Evolutionary conservation across 2,888 invertebrate genomes (phyloP).

Genomic region (Eilema sororculum): DNA sequence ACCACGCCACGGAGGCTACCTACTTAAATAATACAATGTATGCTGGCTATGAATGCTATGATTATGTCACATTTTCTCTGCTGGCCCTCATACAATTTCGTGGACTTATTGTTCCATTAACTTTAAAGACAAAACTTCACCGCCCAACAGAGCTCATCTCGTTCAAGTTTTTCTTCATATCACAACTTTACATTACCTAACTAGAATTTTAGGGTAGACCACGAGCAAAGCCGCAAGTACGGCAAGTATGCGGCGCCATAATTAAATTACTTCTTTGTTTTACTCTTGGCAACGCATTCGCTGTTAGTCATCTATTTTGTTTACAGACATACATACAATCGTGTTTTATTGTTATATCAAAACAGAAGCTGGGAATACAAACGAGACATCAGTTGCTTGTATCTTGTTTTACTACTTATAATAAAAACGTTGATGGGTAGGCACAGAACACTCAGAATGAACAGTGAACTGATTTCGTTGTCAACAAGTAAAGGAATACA

Average conservation of each 20-base stretch:
- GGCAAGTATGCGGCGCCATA: conserved; percentile 27
- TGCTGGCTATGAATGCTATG: no score
- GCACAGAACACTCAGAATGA: no score
- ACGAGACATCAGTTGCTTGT: conserved; percentile 34
- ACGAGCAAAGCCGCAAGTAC: conserved; percentile 29
- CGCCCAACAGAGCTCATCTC: background rate
- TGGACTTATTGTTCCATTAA: background rate
- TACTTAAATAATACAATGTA: background rate
- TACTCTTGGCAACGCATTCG: conserved; percentile 39
- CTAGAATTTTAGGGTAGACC: background rate
- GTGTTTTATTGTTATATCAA: conserved; percentile 53
- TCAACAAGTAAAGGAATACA: background rate
- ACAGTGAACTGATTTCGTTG: background rate
- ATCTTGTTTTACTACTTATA: conserved; percentile 28
- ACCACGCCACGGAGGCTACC: no score
- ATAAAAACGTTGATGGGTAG: conserved; percentile 26
- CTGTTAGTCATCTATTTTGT: conserved; percentile 46
- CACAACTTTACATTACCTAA: background rate
- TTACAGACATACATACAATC: conserved; percentile 50
- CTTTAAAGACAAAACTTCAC: background rate
- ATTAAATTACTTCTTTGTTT: conserved; percentile 47
- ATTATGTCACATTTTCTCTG: background rate
- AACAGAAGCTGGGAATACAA: conserved; percentile 47
- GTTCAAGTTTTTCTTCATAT: conserved; percentile 1
- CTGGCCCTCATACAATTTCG: background rate